Evolutionary conservation across 2,797 vertebrate species (phyloP), one percentile per base, ranked within the genome.

Genomic region (Sylvilagus floridanus): DNA sequence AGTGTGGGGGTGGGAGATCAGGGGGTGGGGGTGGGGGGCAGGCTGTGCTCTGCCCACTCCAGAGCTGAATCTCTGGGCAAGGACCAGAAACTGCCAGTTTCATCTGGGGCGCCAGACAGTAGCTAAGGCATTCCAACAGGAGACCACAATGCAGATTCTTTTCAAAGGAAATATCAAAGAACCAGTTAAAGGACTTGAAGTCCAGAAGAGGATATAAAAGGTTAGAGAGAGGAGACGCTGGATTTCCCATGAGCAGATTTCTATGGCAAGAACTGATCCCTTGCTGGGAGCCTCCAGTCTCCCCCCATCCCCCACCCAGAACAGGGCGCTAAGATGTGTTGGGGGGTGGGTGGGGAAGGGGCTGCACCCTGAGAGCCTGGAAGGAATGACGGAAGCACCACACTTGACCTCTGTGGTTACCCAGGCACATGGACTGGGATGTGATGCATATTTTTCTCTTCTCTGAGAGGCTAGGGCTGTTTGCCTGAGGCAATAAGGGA

Each of bases 161-260:
- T 95, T 92, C 93, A 96, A 91, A 96, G 75, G 63, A 79, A 82
- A 88, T 94, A 90, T 94, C 84, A 96, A 97, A 93, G 82, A 91
- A 90, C 50, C 3, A 77, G 62, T 93, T 86, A 93, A 95, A 96
- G 65, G 88, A 68, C 73, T 94, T 83, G 81, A 93, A 90, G 89
- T 88, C 81, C 42, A 78, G 95, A 93, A 30, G 71, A 95, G n/a
- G 63, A 73, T 73, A 50, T 92, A 35, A 97, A 91, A 96, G 50
- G 21, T 65, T 83, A 69, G 91, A 50, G 42, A 92, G 26, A 94
- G 42, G 71, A 50, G 68, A 84, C 62, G 69, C 52, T 32, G 66
- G 54, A n/a, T 84, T 92, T 96, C 93, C 85, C 84, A 71, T 73
- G 66, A 84, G 75, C 66, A 76, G 54, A 37, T 73, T 94, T 91